Evolutionary conservation across 2,888 invertebrate species (phyloP), one percentile per base, ranked within the genome.

Genomic region (Melanotus villosus): DNA sequence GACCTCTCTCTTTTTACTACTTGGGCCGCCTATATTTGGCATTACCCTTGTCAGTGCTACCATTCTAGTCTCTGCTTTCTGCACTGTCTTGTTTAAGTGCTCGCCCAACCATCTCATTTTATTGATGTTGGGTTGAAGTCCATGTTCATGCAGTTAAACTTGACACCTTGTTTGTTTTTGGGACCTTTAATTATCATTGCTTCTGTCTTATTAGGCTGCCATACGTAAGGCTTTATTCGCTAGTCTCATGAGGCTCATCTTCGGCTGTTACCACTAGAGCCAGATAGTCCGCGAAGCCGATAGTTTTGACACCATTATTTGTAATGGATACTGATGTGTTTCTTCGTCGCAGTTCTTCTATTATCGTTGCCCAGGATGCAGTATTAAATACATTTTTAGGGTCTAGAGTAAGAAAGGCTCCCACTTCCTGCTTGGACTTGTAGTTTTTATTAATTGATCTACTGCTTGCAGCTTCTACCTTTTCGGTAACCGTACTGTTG

Each of bases 381-480:
- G 47, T 60, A 36, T 66, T 60, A 21, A 66, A 66, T 4, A 60
- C 66, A n/a, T 66, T 66, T 18, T 45, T 10, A 5, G 50, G 26
- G 19, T 66, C 66, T n/a, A 66, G 21, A 9, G 60, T 60, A 2
- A 14, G 12, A 12, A 65, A 32, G 9, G 50, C 59, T 1, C 58
- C 36, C 32, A 12, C 19, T 65, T 58, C 34, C 16, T 32, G 57
- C 30, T 14, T 14, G 5, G 1, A 1, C 2, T 9, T 14, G 5
- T 7, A 14, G n/a, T 14, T 32, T 26, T 47, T 45, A 26, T 36
- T 9, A 12, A 1, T 1, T 30, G 4, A 14, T 36, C 38, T 18
- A 38, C 14, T 0, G 66, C 66, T 1, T 59, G 19, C 1, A 66
- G 4, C 50, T 60, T 14, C 43, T 32, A 1, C 66, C 60, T 26